Conservation (phyloP, 2,888 invertebrate species). For the Crocallis elinguaria region DNA sequence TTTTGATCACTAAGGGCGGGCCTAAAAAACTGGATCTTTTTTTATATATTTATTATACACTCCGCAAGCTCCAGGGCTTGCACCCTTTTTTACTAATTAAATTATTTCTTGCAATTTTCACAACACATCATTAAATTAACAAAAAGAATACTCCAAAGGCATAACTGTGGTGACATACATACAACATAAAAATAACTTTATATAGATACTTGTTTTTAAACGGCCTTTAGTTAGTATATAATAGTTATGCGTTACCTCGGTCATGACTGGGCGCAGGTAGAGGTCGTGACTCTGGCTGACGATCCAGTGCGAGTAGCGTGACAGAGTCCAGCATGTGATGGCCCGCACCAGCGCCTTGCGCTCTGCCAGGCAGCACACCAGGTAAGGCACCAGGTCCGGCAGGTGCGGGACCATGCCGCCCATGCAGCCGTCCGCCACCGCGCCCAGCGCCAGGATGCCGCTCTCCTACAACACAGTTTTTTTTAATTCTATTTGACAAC, state of each 20-base stretch:
- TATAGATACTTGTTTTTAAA: too few relatives aligned
- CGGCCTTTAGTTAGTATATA: too few relatives aligned
- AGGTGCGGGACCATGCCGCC: slow-evolving; percentile 98
- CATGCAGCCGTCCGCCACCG: slow-evolving; percentile 97
- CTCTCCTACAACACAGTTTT: slow-evolving; percentile 86
- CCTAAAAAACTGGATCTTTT: too few relatives aligned
- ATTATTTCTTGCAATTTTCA: too few relatives aligned
- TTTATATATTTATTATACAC: too few relatives aligned
- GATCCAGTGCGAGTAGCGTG: slow-evolving; percentile 99
- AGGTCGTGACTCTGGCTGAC: slow-evolving; percentile 97
- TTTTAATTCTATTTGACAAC: not conserved
- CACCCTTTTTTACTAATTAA: too few relatives aligned
- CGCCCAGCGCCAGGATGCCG: slow-evolving; percentile 96
- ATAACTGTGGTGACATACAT: too few relatives aligned
- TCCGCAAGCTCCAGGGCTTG: too few relatives aligned
- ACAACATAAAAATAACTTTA: too few relatives aligned
- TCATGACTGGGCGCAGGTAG: slow-evolving; percentile 97
- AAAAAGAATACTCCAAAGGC: too few relatives aligned
- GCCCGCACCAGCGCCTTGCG: slow-evolving; percentile 98
- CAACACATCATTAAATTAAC: too few relatives aligned
- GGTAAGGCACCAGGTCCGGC: slow-evolving; percentile 97
- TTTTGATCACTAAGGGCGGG: too few relatives aligned
- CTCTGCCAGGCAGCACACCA: slow-evolving; percentile 96
- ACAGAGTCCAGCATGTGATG: slow-evolving; percentile 99
- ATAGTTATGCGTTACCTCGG: slow-evolving; percentile 89